Evolutionary conservation across 2,888 invertebrate species (phyloP), one percentile per base, ranked within the genome.

Genomic region (Tetropium fuscum): DNA sequence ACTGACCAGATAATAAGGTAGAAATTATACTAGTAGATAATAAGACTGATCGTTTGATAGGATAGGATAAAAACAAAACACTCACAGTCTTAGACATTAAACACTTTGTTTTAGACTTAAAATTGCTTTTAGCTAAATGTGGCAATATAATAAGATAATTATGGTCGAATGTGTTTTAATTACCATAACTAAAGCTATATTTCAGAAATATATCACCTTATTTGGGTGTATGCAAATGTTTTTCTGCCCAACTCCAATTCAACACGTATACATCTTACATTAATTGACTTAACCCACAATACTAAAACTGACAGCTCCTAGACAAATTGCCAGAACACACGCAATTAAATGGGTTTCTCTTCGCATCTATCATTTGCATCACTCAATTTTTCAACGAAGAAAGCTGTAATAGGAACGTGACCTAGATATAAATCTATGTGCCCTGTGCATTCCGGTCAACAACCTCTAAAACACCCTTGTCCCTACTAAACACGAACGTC

Each of bases 351-450:
- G 20, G 48, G 56, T 43, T 57, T 30, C 49, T 43, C 43, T 32
- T 34, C 43, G 19, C 16, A 43, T 49, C 36, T 25, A 57, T 43
- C 56, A 48, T 57, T 47, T 57, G 41, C 48, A 48, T 57, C 56
- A 16, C 55, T 40, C 41, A 22, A 16, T 32, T 25, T 41, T 41
- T 41, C 16, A 11, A 20, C 11, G 4, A 45, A 43, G 45, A 63
- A 53, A 56, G 53, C 58, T 47, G 57, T 61, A 58, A 53, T 55
- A 58, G 56, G 40, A 57, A 63, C 65, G 62, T 71, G 71, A 71
- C 71, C 71, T 60, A 71, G 65, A 71, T 69, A 67, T 60, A 54
- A 58, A 68, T 68, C 65, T 64, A 41, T 34, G 41, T 47, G 32
- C 51, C n/a, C 51, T 54, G 49, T 47, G 54, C 22, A 61, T 34